Percentiles rank a stretch among this genome's conserved stretches.
Evolutionary conservation across 2,888 invertebrate genomes (phyloP).

Genomic region (Tetropium fuscum): DNA sequence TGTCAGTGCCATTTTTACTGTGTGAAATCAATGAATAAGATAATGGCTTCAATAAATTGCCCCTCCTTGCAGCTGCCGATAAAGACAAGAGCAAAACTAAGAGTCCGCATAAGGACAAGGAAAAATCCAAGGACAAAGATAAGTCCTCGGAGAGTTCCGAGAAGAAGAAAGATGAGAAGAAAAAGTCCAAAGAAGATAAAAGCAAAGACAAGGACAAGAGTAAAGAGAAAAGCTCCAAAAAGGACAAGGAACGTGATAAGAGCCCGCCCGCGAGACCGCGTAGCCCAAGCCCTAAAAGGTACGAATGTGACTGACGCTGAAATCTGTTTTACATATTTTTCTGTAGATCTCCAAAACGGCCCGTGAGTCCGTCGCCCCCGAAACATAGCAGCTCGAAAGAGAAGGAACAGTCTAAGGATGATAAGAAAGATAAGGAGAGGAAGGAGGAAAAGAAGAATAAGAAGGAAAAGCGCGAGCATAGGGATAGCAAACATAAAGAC

Average conservation of each 20-base stretch:
- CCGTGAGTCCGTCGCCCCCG: conserved; percentile 53
- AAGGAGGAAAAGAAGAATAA: conserved; percentile 69
- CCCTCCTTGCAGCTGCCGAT: conserved; percentile 36
- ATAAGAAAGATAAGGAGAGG: conserved; percentile 51
- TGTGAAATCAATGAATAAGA: too few species aligned
- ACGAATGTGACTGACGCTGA: not conserved
- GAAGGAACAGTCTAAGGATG: conserved; percentile 60
- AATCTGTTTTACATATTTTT: not conserved
- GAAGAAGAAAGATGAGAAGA: conserved; percentile 66
- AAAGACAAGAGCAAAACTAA: conserved; percentile 66
- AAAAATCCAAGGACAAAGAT: conserved; percentile 63
- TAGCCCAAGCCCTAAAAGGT: conserved; percentile 57
- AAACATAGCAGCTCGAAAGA: conserved; percentile 46
- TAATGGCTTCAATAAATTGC: too few species aligned
- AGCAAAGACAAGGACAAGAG: conserved; percentile 69
- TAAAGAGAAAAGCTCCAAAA: conserved; percentile 67
- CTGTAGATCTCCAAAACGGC: conserved; percentile 59
- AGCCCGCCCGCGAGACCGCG: conserved; percentile 60
- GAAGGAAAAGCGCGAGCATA: conserved; percentile 74
- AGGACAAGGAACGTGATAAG: conserved; percentile 65
- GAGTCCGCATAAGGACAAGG: conserved; percentile 69
- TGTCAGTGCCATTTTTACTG: too few species aligned
- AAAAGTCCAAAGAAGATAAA: conserved; percentile 66
- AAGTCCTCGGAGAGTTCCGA: conserved; percentile 52
- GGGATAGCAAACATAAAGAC: conserved; percentile 57